Conservation (phyloP, 2,113 vertebrate species). For the Elanus axillaris region DNA sequence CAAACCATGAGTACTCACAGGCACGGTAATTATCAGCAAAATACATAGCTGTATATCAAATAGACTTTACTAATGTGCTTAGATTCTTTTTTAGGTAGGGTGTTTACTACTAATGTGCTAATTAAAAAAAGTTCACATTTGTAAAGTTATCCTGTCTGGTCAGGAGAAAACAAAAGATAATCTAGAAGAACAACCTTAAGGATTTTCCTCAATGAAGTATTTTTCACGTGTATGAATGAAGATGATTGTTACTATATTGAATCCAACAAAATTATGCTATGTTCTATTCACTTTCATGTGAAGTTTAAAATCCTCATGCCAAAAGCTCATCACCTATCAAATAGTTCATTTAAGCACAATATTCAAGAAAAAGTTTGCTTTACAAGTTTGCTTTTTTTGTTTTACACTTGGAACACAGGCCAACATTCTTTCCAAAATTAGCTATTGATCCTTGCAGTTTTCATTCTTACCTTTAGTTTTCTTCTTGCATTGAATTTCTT, state of each 20-base stretch:
- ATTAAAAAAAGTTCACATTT: neutral
- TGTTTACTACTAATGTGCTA: neutral
- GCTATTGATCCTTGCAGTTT: neutral
- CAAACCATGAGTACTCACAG: neutral
- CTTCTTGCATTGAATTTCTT: slow-evolving; percentile 97
- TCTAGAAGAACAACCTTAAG: neutral
- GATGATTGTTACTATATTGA: neutral
- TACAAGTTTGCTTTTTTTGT: neutral
- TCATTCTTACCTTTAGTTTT: slow-evolving; percentile 87
- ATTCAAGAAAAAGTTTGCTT: neutral
- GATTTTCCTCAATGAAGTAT: neutral
- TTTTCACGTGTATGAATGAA: neutral
- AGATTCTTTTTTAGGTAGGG: neutral
- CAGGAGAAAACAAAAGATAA: neutral
- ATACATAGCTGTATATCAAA: neutral
- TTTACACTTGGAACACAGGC: neutral
- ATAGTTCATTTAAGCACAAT: neutral
- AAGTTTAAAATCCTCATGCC: neutral
- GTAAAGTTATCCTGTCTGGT: neutral
- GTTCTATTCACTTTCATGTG: neutral
- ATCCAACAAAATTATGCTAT: neutral
- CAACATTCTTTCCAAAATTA: neutral
- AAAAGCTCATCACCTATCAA: neutral
- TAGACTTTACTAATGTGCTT: neutral
- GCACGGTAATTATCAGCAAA: neutral